Base-by-base conservation (phyloP, 1,140 invertebrate genomes). In the Drosophila quadrilineata region DNA sequence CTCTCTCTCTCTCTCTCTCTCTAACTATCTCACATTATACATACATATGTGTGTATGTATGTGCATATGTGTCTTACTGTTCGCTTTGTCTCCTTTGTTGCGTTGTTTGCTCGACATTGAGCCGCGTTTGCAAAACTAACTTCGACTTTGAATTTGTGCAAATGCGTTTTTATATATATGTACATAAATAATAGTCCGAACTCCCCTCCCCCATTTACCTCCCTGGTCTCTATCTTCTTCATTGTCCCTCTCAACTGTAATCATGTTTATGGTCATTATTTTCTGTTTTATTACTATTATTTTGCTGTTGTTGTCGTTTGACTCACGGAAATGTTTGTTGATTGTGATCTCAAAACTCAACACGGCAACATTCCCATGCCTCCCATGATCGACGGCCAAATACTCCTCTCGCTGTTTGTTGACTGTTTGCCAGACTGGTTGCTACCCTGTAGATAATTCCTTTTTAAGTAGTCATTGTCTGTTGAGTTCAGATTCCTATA, bases 61-160 rank as follows among this genome's bases (percentile, higher is more conserved):
- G 6, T 3, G 6, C 24, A 24, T 24, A 24, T 24, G 6, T 24
- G 3, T 24, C 24, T 24, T 24, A 3, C 24, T 24, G 3, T 24
- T 24, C 24, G 24, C 24, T 24, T 3, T 24, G 28, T 49, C 35
- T 36, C 6, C 26, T 41, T 54, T 54, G 52, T 54, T 54, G 52
- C 52, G 35, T 5, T 45, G 16, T 17, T n/a, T 16, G 59, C 48
- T 64, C 38, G 56, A 38, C 63, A 66, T 53, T 66, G 56, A 66
- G 60, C 38, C 46, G 56, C 46, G 46, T 66, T 66, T 43, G 56
- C 63, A 35, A n/a, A 50, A 46, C 56, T 52, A 46, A 52, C 56
- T 66, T 59, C 46, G 63, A 60, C 56, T 66, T 66, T 66, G 56
- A 66, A 60, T 59, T 60, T 59, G 38, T 50, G 56, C 56, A 45